Conservation (phyloP, 1,140 invertebrate genomes). For the Penaeus japonicus region DNA sequence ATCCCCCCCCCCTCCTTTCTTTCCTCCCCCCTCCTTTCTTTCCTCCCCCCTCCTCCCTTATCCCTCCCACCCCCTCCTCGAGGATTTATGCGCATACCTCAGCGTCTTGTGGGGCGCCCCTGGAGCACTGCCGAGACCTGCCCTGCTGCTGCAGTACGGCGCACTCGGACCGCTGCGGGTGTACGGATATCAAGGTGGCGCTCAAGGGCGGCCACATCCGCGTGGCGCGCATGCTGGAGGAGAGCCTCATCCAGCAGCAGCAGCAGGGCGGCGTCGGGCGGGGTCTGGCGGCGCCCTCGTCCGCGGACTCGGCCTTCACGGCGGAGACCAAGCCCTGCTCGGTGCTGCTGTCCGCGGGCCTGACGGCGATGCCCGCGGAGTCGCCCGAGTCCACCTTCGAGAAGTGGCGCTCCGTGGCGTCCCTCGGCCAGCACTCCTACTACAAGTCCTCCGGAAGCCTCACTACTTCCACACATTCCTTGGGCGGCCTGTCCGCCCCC, state of each 20-base stretch:
- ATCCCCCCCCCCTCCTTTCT: no score
- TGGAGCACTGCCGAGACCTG: no score
- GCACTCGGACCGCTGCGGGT: constrained; percentile 89
- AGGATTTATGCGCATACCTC: no score
- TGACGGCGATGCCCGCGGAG: constrained; percentile 64
- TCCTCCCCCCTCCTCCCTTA: no score
- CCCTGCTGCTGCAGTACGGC: constrained; percentile 85
- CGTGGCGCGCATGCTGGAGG: constrained; percentile 73
- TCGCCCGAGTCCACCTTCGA: constrained; percentile 74
- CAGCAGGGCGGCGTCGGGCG: constrained; percentile 28
- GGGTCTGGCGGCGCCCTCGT: constrained; percentile 59
- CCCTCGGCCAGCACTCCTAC: constrained; percentile 75
- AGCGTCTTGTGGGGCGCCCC: no score
- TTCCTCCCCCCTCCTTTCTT: no score
- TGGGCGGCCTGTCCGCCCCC: constrained; percentile 63
- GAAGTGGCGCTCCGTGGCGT: constrained; percentile 76
- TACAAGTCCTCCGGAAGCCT: constrained; percentile 77
- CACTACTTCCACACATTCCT: constrained; percentile 69
- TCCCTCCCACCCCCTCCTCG: no score
- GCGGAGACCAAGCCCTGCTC: constrained; percentile 76
- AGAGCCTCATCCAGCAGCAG: constrained; percentile 47
- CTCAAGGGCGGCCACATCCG: constrained; percentile 78
- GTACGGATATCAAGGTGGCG: constrained; percentile 79
- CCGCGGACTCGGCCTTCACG: constrained; percentile 68
- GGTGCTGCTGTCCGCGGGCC: constrained; percentile 68